A percentile compares a stretch with the other conserved stretches of the same genome.
Evolutionary conservation across 2,888 invertebrate species (phyloP).

Genomic region (Sinhomidia bicolor): DNA sequence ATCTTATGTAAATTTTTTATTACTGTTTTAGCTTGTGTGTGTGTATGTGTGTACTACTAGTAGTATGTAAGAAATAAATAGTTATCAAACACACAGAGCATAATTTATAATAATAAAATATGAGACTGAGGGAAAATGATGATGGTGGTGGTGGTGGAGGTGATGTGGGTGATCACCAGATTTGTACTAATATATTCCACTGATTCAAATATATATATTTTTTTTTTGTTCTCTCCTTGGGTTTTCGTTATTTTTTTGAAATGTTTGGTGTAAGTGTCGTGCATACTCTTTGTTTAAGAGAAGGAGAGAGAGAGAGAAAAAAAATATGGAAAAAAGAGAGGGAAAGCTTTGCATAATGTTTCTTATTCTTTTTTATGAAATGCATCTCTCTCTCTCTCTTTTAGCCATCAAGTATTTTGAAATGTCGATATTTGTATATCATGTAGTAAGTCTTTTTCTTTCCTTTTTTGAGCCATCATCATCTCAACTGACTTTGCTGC

Average conservation of each 20-base stretch:
- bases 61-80: conserved; percentile 49
- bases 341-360: conserved; percentile 61
- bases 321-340: conserved; percentile 26
- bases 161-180: conserved; percentile 64
- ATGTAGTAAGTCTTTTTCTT: conserved; percentile 32
- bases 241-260: conserved; percentile 4
- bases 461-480: conserved; percentile 18
- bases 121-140: conserved; percentile 38
- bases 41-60: conserved; percentile 15
- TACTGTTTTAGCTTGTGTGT: not conserved
- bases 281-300: not conserved
- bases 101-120: conserved; percentile 53
- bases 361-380: conserved; percentile 23
- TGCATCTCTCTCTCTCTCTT: conserved; percentile 41
- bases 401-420: conserved; percentile 21
- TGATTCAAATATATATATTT: conserved; percentile 55
- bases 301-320: not conserved
- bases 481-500: conserved; percentile 29
- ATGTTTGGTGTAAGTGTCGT: conserved; percentile 12
- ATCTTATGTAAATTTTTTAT: conserved; percentile 12
- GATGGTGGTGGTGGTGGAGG: conserved; percentile 26
- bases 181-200: conserved; percentile 67
- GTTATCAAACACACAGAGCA: conserved; percentile 52
- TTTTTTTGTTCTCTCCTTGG: conserved; percentile 25
- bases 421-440: conserved; percentile 50